Conservation (phyloP, 2,797 vertebrate species). For the Varecia variegata region DNA sequence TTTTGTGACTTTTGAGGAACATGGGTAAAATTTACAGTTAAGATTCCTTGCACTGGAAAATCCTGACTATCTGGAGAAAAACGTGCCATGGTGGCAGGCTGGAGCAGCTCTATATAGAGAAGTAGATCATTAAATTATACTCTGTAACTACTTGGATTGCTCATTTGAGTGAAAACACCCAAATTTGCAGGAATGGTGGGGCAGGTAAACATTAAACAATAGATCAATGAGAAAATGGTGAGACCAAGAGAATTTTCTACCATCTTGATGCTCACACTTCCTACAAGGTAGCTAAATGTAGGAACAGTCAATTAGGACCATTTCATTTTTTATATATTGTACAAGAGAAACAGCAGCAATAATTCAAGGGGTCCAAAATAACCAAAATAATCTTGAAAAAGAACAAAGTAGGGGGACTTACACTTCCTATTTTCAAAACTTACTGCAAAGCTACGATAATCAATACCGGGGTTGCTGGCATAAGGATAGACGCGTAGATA, state of each 20-base stretch:
- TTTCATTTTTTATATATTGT: background rate
- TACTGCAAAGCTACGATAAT: background rate
- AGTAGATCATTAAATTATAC: background rate
- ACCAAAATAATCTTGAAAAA: background rate
- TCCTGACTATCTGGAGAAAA: background rate
- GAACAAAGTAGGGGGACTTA: background rate
- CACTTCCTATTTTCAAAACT: background rate
- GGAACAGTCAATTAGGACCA: background rate
- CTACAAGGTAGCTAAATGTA: background rate
- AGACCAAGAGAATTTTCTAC: background rate
- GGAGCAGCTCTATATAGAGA: background rate
- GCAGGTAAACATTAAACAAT: background rate
- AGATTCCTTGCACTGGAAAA: background rate
- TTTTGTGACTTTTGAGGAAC: slow-evolving; percentile 16
- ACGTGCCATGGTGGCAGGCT: background rate
- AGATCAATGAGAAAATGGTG: background rate
- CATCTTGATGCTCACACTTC: background rate
- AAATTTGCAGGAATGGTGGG: background rate
- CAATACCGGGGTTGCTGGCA: background rate
- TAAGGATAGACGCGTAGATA: background rate
- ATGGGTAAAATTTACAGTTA: background rate
- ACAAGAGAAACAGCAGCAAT: background rate
- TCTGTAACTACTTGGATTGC: background rate
- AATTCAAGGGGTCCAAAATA: background rate
- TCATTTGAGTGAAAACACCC: background rate